Evolutionary conservation across 2,113 vertebrate genomes (phyloP).

Genomic region (Helogale parvula): DNA sequence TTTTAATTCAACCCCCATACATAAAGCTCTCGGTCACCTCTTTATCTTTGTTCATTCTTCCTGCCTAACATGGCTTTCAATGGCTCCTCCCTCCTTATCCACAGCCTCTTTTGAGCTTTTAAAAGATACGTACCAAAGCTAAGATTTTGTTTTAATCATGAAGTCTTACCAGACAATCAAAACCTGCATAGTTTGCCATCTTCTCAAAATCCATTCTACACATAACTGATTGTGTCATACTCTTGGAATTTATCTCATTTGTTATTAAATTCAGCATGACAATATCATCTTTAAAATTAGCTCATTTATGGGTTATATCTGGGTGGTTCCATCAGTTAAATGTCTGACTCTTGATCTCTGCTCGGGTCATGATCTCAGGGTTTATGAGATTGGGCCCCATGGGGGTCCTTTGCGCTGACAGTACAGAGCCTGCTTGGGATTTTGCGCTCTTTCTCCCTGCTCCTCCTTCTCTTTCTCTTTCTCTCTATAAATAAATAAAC

Average conservation of each 20-base stretch:
- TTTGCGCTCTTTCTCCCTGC: too few relatives aligned
- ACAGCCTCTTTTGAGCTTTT: background rate
- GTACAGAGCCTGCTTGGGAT: too few relatives aligned
- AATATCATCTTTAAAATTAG: background rate
- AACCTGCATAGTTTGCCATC: background rate
- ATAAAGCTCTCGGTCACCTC: background rate
- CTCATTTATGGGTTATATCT: too few relatives aligned
- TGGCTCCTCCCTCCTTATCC: background rate
- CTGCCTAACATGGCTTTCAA: background rate
- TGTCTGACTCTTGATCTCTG: too few relatives aligned
- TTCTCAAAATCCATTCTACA: background rate
- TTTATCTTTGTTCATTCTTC: background rate
- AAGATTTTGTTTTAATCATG: background rate
- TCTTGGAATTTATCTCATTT: background rate
- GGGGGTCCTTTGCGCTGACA: too few relatives aligned
- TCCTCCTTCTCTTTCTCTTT: too few relatives aligned
- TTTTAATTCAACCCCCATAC: background rate
- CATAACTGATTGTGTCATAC: background rate
- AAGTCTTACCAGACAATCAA: background rate
- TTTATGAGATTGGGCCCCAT: too few relatives aligned
- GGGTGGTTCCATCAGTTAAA: too few relatives aligned
- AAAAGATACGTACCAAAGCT: background rate
- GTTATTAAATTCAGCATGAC: background rate
- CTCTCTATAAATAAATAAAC: too few relatives aligned
- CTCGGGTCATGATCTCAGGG: too few relatives aligned